Conservation (phyloP, 2,797 vertebrate genomes). For the Falco peregrinus region DNA sequence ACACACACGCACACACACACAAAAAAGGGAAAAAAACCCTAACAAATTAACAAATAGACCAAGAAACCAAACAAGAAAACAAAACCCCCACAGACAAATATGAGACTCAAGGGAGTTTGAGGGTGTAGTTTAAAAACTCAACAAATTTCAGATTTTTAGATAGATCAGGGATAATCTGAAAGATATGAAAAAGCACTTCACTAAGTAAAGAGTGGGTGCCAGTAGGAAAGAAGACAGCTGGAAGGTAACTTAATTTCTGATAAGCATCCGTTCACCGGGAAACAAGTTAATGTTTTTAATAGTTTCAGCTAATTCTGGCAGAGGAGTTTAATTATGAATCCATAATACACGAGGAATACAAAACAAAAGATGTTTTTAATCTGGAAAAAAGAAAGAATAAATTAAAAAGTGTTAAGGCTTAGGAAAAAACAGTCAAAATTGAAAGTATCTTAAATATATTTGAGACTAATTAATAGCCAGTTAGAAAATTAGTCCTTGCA, state of each 20-base stretch:
- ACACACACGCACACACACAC: no score
- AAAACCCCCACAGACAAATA: not conserved
- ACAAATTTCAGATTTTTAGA: not conserved
- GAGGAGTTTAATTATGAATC: not conserved
- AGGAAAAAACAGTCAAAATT: not conserved
- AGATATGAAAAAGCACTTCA: not conserved
- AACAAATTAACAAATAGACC: accelerated
- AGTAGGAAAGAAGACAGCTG: not conserved
- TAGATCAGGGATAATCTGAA: not conserved
- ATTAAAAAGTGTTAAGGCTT: not conserved
- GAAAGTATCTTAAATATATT: not conserved
- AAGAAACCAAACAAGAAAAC: not conserved
- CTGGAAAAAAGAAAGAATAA: not conserved
- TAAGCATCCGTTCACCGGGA: not conserved
- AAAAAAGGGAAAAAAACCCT: no score
- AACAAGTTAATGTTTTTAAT: not conserved
- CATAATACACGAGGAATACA: not conserved
- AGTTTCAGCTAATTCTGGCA: not conserved
- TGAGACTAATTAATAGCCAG: not conserved
- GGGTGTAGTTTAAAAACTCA: not conserved
- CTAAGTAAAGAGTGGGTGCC: not conserved
- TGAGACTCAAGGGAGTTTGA: not conserved
- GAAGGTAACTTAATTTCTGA: not conserved
- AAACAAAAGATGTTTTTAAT: not conserved
- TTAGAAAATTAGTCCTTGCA: not conserved